phyloP scores from a whole-genome alignment of 1,140 invertebrate species.

The Drosophila littoralis region DNA sequence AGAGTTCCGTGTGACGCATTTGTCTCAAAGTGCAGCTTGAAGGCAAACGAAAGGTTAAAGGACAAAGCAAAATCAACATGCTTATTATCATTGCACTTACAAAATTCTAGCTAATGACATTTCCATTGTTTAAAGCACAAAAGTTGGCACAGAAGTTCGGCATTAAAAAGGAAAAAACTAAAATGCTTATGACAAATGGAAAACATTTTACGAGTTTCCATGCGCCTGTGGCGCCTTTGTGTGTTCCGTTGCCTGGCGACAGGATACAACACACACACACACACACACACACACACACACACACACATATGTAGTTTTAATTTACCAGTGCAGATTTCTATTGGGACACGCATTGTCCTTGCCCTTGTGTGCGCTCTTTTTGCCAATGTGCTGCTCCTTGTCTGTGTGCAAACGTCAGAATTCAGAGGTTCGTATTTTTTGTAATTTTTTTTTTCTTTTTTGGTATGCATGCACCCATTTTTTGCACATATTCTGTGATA shows the following conservation, averaged over 20 bases:
- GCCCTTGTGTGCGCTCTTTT: conserved; percentile 5
- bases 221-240: conserved; percentile 28
- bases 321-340: conserved; percentile 43
- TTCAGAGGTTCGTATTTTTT: neutral
- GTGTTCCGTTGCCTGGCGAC: conserved; percentile 31
- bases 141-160: conserved; percentile 30
- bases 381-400: neutral
- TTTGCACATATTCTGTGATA: conserved; percentile 15
- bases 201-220: conserved; percentile 36
- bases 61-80: neutral
- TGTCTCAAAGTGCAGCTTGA: conserved; percentile 22
- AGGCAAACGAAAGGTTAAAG: conserved; percentile 10
- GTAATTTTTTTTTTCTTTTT: neutral
- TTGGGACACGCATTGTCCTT: conserved; percentile 35
- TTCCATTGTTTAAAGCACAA: conserved; percentile 24
- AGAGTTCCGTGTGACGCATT: conserved; percentile 14
- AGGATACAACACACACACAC: conserved; percentile 4
- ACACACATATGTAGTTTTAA: conserved; percentile 63
- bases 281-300: neutral
- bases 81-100: conserved; percentile 8
- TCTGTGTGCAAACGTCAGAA: neutral
- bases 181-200: conserved; percentile 27
- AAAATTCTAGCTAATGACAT: conserved; percentile 10
- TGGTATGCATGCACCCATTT: neutral
- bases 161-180: neutral